phyloP scores from a whole-genome alignment of 2,113 vertebrate genomes.

The Macroglossus sobrinus region DNA sequence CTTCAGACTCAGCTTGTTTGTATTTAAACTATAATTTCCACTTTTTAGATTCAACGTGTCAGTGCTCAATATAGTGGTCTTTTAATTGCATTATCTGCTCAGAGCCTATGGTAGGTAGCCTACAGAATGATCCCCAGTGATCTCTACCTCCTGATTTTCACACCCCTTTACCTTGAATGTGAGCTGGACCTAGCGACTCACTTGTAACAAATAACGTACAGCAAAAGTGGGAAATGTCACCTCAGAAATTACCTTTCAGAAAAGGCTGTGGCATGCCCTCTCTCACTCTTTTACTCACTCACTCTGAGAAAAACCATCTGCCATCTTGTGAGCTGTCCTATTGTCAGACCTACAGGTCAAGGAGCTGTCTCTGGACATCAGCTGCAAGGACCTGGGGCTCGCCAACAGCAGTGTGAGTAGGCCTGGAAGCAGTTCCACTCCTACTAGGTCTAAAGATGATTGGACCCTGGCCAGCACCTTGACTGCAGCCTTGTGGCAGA shows the following conservation, averaged over 20 bases:
- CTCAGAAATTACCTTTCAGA: neutral
- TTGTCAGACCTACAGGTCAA: neutral
- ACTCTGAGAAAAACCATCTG: neutral
- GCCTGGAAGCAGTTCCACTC: neutral
- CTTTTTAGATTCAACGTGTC: neutral
- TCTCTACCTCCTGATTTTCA: neutral
- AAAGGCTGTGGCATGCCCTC: neutral
- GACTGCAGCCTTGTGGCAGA: neutral
- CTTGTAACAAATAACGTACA: neutral
- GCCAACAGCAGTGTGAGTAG: neutral
- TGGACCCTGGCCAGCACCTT: neutral
- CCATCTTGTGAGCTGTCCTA: neutral
- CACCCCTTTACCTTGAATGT: neutral
- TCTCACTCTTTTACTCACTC: neutral
- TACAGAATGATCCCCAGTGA: neutral
- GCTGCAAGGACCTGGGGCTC: neutral
- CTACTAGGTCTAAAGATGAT: neutral
- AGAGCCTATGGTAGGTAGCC: neutral
- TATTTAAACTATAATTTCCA: neutral
- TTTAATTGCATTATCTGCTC: neutral
- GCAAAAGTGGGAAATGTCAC: neutral
- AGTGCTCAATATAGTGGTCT: neutral
- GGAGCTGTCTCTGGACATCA: neutral
- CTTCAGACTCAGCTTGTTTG: neutral
- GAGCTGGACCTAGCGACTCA: neutral